phyloP scores from a whole-genome alignment of 1,140 invertebrate genomes.

The Metopolophium dirhodum region DNA sequence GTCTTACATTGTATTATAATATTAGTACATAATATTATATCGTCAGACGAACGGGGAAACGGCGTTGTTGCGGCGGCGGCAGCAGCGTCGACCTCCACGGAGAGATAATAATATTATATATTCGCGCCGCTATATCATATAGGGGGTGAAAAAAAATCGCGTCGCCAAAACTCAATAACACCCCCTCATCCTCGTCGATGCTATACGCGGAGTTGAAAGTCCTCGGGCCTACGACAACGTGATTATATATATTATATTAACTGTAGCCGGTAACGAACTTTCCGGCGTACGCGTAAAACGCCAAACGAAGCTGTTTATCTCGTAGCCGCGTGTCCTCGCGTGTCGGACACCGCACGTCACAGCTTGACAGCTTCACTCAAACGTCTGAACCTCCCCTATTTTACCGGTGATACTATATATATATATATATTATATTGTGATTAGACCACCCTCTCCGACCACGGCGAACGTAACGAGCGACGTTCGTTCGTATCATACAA shows the following conservation, averaged over 20 bases:
- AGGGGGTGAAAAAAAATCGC: no score
- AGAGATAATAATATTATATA: not conserved
- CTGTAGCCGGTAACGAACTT: not conserved
- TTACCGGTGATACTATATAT: not conserved
- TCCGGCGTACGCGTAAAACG: slow-evolving; percentile 24
- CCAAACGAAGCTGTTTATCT: slow-evolving; percentile 47
- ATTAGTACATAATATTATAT: no score
- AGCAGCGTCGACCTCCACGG: no score
- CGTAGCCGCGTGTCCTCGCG: not conserved
- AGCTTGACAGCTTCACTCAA: not conserved
- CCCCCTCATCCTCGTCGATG: not conserved
- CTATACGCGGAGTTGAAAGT: not conserved
- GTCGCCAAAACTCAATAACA: not conserved
- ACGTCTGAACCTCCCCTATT: not conserved
- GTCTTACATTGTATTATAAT: no score
- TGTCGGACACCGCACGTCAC: slow-evolving; percentile 26
- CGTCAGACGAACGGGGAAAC: not conserved
- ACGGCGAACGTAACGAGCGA: not conserved
- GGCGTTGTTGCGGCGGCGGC: not conserved
- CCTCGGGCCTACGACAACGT: not conserved
- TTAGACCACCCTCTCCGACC: not conserved
- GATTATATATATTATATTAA: not conserved
- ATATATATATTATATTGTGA: not conserved
- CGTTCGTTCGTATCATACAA: not conserved
- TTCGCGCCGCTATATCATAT: no score